phyloP scores from a whole-genome alignment of 2,113 vertebrate genomes.

The Gnathonemus echidnorhynchus region DNA sequence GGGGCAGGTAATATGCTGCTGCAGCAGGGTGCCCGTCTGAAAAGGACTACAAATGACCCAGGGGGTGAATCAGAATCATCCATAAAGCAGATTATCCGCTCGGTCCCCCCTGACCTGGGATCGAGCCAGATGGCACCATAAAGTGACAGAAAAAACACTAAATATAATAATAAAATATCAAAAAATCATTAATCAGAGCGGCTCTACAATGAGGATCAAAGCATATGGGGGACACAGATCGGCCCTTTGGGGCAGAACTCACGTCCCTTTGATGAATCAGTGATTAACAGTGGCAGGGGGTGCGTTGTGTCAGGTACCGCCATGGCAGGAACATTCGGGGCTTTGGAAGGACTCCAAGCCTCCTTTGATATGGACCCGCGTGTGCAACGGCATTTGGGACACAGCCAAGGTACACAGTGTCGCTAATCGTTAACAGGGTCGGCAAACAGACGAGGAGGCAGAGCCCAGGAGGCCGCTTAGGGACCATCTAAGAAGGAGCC shows the following conservation, averaged over 20 bases:
- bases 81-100: neutral
- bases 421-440: constrained; percentile 71
- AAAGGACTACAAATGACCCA: neutral
- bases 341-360: constrained; percentile 61
- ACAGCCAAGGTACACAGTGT: constrained; percentile 64
- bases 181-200: constrained; percentile 32
- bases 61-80: neutral
- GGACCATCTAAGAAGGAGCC: constrained; percentile 42
- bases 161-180: constrained; percentile 25
- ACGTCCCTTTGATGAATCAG: constrained; percentile 29
- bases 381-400: constrained; percentile 63
- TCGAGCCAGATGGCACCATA: constrained; percentile 13
- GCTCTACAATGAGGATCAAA: constrained; percentile 21
- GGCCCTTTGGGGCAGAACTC: neutral
- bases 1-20: neutral
- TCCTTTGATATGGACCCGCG: constrained; percentile 63
- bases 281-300: constrained; percentile 23
- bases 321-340: constrained; percentile 37
- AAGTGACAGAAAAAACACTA: neutral
- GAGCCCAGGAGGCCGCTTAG: constrained; percentile 52
- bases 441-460: constrained; percentile 57
- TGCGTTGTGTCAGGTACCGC: constrained; percentile 19
- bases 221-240: constrained; percentile 5
- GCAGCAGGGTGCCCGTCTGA: neutral
- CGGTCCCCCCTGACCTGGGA: neutral